Evolutionary conservation across 35 echinoderm and acorn worm genomes (phyloP), one percentile per base, ranked within the genome.

Genomic region (Anneissia japonica): DNA sequence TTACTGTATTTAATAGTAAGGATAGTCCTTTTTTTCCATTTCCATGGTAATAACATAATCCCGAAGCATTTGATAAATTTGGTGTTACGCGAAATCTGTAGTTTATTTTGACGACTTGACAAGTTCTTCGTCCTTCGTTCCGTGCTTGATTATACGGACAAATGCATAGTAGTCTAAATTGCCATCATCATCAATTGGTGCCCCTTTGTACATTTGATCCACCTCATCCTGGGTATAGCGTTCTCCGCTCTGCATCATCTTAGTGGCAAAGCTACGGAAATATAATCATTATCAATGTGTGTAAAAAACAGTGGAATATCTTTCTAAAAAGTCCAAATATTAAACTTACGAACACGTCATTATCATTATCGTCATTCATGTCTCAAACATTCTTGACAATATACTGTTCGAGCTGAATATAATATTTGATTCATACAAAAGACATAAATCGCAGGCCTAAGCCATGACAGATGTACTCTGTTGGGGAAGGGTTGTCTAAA

Each of bases 81-180:
- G 51, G 51, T 64, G 51, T 16, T 43, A 23, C 21, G 26, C 1
- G 19, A 64, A 26, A n/a, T n/a, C n/a, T n/a, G 51, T 64, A 2
- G 21, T 38, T 81, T 81, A 38, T 23, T 30, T 74, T 30, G 37
- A 37, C 0, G 31, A 29, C 39, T 97, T 97, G 46, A 97, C 94
- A 74, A 97, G 85, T n/a, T 92, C 91, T 81, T 97, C 94, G 76
- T 97, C 94, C 79, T 97, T 93, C 26, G 94, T 90, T 46, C 94
- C 94, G 88, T 97, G 88, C 51, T 97, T 97, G 88, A 97, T 97
- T 19, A 91, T 78, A 36, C 94, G 88, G 34, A 92, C 91, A 85
- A 97, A 97, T n/a, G 79, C 88, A 4, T 4, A 43, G 84, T 97
- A 97, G 41, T 93, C 86, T 13, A 97, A 79, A 19, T 75, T 79